Evolutionary conservation across 2,888 invertebrate species (phyloP).

Genomic region (Melolontha melolontha): DNA sequence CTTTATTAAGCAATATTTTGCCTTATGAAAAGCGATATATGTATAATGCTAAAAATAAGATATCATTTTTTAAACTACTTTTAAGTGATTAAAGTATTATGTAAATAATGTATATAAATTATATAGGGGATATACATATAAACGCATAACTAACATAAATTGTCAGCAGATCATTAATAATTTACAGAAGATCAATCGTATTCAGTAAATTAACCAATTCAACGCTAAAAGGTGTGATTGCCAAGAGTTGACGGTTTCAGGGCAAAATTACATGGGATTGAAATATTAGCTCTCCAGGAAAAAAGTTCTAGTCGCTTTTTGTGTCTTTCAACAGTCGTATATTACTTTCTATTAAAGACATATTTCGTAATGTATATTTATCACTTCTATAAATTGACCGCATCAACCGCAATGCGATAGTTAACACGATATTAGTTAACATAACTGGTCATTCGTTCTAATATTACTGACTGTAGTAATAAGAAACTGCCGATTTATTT

Average conservation of each 20-base stretch:
- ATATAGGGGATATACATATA: too few relatives aligned
- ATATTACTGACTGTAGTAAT: not conserved
- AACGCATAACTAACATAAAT: too few relatives aligned
- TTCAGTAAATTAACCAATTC: too few relatives aligned
- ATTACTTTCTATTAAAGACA: slow-evolving; percentile 27
- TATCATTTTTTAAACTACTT: too few relatives aligned
- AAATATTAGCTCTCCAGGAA: slow-evolving; percentile 7
- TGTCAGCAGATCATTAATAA: too few relatives aligned
- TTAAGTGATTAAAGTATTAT: too few relatives aligned
- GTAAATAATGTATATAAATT: too few relatives aligned
- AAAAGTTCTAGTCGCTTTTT: slow-evolving; percentile 7
- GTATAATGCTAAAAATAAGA: too few relatives aligned
- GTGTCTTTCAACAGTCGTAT: not conserved
- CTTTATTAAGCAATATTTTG: too few relatives aligned
- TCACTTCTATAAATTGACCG: slow-evolving; percentile 32
- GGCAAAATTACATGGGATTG: slow-evolving; percentile 5
- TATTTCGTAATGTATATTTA: slow-evolving; percentile 28
- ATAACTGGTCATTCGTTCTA: slow-evolving; percentile 9
- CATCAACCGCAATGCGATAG: slow-evolving; percentile 29
- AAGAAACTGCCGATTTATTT: slow-evolving; percentile 7
- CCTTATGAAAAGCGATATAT: too few relatives aligned
- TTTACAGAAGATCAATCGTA: too few relatives aligned
- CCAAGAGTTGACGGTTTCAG: slow-evolving; percentile 18
- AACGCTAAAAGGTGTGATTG: not conserved
- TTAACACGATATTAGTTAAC: slow-evolving; percentile 30